phyloP scores from a whole-genome alignment of 2,888 invertebrate genomes.

The Epinotia brunnichana region DNA sequence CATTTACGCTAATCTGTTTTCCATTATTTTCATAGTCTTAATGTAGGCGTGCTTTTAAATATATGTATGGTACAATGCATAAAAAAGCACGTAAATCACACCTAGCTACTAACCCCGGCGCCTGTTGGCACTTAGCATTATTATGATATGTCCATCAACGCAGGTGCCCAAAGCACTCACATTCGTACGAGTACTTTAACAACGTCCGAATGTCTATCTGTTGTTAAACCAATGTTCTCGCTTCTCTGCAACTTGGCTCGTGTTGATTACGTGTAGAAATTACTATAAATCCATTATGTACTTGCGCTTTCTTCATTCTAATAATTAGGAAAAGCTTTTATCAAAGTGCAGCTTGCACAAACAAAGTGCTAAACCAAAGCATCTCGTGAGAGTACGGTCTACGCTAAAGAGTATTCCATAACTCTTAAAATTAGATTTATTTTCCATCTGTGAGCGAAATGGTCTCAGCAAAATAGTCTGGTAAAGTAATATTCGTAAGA shows the following conservation, averaged over 20 bases:
- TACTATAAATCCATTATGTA: conserved; percentile 24
- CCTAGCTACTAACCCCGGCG: conserved; percentile 4
- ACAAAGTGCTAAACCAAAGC: not conserved
- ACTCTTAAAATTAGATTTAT: conserved; percentile 22
- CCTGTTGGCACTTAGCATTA: conserved; percentile 3
- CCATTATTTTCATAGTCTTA: not conserved
- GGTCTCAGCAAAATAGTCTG: conserved; percentile 3
- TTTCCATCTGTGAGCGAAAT: conserved; percentile 22
- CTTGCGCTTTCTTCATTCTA: not conserved
- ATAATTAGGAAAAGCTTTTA: conserved; percentile 31
- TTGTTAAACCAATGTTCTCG: not conserved
- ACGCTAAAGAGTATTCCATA: conserved; percentile 5
- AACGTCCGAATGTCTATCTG: not conserved
- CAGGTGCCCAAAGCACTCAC: not conserved
- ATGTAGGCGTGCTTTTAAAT: not conserved
- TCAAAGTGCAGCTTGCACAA: conserved; percentile 5
- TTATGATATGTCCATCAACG: conserved; percentile 4
- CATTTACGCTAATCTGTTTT: not conserved
- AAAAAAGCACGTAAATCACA: not conserved
- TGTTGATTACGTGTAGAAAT: conserved; percentile 6
- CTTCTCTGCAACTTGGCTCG: not conserved
- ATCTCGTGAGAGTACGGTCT: not conserved
- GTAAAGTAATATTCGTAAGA: conserved; percentile 17
- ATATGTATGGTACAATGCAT: not conserved
- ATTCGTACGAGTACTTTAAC: not conserved